Evolutionary conservation across 2,113 vertebrate species (phyloP), one percentile per base, ranked within the genome.

Genomic region (Zapornia atra): DNA sequence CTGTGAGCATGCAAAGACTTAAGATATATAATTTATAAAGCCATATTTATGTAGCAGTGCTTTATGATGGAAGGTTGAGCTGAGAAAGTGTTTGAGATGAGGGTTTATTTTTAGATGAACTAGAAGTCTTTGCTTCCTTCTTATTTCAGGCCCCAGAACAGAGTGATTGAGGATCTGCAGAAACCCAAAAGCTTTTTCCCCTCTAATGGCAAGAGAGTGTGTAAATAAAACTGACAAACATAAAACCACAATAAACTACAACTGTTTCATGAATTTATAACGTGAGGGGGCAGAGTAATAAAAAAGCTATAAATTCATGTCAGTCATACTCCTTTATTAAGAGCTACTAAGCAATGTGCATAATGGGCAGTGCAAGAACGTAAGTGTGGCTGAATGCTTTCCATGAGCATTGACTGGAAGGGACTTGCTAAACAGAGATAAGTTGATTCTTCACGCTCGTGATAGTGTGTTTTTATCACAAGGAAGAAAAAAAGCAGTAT

Each of bases 211-310:
- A 76, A 54, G 73, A 87, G 66, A 60, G n/a, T 53, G 71, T 94
- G 84, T 96, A 94, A 97, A 96, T 97, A 97, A 94, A 97, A 85
- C 38, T 71, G 82, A 78, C 72, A 95, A 76, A 94, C 72, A 78
- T 90, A 94, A 96, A 94, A 95, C 88, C 81, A 76, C 63, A 95
- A 77, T 96, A 91, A 97, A 91, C 53, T 59, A 64, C 61, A 90
- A 66, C 82, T 53, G 34, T 70, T 92, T 64, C 51, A 72, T 95
- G 51, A 89, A 89, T 97, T 97, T 95, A 86, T 90, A 91, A 92
- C 10, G 5, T 38, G 66, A 84, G 64, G 72, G 91, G 66, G 76
- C 61, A 97, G 90, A 94, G 82, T 82, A 96, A 95, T 95, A 92
- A 94, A 92, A 82, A 91, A 91, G 20, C 70, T 85, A 48, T 96